Evolutionary conservation across 2,888 invertebrate species (phyloP).

Genomic region (Plagodis pulveraria): DNA sequence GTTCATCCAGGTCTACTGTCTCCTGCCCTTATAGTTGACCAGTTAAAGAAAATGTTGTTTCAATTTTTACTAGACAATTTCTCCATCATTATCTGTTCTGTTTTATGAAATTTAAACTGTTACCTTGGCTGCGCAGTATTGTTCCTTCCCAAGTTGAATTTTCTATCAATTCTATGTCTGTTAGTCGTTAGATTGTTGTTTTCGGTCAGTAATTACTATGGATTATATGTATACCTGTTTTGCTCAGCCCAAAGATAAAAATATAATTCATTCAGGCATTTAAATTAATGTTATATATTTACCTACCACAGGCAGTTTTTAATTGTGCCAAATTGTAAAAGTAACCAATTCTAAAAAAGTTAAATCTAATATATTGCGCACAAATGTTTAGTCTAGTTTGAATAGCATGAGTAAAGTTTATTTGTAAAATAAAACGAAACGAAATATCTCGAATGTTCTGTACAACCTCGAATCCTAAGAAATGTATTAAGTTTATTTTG

Average conservation of each 20-base stretch:
- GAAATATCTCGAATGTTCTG: constrained; percentile 41
- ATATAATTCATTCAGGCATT: constrained; percentile 49
- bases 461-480: constrained; percentile 42
- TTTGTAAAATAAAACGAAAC: constrained; percentile 31
- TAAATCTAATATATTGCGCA: constrained; percentile 23
- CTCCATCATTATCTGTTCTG: constrained; percentile 41
- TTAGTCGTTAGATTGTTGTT: constrained; percentile 60
- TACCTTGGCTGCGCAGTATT: constrained; percentile 29
- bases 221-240: constrained; percentile 47
- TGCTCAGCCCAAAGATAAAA: constrained; percentile 62
- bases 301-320: constrained; percentile 46
- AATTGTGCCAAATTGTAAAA: constrained; percentile 73
- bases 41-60: not conserved
- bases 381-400: constrained; percentile 4
- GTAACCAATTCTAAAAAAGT: constrained; percentile 40
- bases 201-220: constrained; percentile 66
- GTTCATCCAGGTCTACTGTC: no score
- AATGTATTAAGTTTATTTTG: constrained; percentile 38
- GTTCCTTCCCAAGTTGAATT: constrained; percentile 43
- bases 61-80: constrained; percentile 19
- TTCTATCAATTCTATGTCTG: constrained; percentile 54
- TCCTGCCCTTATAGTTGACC: no score
- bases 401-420: constrained; percentile 2
- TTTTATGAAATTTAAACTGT: constrained; percentile 39
- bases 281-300: constrained; percentile 30